Percentiles rank a stretch among this genome's conserved stretches.
Evolutionary conservation across 2,797 vertebrate species (phyloP).

Genomic region (Lemur catta): DNA sequence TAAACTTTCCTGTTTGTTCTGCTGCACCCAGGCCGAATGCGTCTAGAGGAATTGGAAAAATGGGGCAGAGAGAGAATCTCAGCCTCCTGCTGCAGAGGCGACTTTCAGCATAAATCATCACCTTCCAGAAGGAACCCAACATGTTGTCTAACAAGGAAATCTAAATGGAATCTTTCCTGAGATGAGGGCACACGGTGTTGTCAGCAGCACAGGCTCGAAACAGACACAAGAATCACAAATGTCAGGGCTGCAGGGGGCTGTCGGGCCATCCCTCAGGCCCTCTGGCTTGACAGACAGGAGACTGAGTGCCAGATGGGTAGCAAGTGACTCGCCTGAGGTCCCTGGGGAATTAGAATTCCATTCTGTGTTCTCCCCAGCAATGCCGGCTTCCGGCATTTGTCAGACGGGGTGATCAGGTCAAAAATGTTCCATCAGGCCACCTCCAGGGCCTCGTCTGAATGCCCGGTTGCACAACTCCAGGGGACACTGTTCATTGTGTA

Average conservation of each 20-base stretch:
- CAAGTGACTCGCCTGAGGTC: not conserved
- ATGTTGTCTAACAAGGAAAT: not conserved
- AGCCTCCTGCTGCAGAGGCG: not conserved
- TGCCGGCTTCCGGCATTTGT: accelerated
- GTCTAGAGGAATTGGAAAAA: not conserved
- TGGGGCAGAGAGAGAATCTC: too few species aligned
- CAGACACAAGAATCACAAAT: not conserved
- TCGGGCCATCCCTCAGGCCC: not conserved
- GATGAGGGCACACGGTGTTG: not conserved
- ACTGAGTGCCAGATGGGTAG: not conserved
- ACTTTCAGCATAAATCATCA: not conserved
- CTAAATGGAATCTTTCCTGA: not conserved
- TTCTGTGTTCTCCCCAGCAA: not conserved
- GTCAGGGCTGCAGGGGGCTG: not conserved
- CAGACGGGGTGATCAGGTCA: not conserved
- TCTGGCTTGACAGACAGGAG: not conserved
- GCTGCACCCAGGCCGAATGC: not conserved
- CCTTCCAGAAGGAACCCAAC: not conserved
- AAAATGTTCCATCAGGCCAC: not conserved
- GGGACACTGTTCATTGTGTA: not conserved
- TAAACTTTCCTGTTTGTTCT: not conserved
- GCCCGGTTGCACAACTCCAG: not conserved
- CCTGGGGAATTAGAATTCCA: not conserved
- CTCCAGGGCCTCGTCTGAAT: not conserved
- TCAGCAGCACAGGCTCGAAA: not conserved